Evolutionary conservation across 2,888 invertebrate genomes (phyloP).

Genomic region (Temnothorax unifasciatus): DNA sequence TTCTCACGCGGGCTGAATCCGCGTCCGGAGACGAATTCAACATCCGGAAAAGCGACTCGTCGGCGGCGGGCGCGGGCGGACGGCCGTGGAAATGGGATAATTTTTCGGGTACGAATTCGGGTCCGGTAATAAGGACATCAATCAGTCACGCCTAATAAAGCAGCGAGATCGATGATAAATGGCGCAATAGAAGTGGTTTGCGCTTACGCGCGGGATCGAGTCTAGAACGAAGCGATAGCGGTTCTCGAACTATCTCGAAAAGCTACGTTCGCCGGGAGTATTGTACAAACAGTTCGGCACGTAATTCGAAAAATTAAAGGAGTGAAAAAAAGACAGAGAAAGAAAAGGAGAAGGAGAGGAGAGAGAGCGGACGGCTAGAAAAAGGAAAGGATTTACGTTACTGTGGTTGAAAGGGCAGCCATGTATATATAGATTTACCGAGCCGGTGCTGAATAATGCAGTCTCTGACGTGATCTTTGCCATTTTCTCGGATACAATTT

Average conservation of each 20-base stretch:
- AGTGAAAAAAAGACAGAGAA: not conserved
- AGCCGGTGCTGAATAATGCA: slow-evolving; percentile 69
- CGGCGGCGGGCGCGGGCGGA: not conserved
- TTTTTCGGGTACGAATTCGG: slow-evolving; percentile 46
- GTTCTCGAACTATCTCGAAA: not conserved
- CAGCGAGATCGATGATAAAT: slow-evolving; percentile 46
- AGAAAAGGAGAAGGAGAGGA: slow-evolving; percentile 12
- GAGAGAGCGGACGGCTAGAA: not conserved
- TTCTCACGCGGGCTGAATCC: slow-evolving; percentile 49
- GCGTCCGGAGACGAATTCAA: slow-evolving; percentile 51
- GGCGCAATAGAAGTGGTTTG: slow-evolving; percentile 24
- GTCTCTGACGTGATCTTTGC: slow-evolving; percentile 53
- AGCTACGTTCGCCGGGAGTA: slow-evolving; percentile 15
- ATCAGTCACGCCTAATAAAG: slow-evolving; percentile 57
- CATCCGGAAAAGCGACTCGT: slow-evolving; percentile 54
- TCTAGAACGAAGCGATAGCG: not conserved
- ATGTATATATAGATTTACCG: slow-evolving; percentile 57
- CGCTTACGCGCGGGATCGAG: slow-evolving; percentile 9
- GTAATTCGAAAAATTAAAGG: slow-evolving; percentile 55
- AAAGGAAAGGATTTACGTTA: slow-evolving; percentile 33
- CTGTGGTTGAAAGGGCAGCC: slow-evolving; percentile 34
- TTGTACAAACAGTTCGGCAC: slow-evolving; percentile 40
- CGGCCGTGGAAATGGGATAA: slow-evolving; percentile 49
- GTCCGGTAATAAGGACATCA: slow-evolving; percentile 49
- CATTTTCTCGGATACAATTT: slow-evolving; percentile 66